Conservation (phyloP, 2,888 invertebrate species). For the Muscina levida region DNA sequence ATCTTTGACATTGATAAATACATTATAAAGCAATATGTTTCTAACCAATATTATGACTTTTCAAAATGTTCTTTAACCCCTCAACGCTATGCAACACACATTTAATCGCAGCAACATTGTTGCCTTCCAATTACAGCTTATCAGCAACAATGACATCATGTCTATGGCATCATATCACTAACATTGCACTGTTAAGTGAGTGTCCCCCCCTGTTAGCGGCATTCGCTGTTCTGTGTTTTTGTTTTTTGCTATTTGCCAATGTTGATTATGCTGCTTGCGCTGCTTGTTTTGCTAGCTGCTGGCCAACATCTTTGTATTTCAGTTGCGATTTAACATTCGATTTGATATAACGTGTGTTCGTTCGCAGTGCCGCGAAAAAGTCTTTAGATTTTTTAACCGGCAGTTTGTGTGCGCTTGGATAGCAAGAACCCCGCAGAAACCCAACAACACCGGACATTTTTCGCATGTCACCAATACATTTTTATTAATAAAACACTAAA, state of each 20-base stretch:
- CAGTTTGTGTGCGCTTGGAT: conserved; percentile 2
- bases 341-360: conserved; percentile 67
- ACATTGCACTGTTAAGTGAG: neutral
- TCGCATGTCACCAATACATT: conserved; percentile 3
- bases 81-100: too few species aligned
- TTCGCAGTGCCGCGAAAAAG: conserved; percentile 53
- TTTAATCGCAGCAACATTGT: too few species aligned
- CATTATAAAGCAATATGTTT: conserved; percentile 1
- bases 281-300: conserved; percentile 42
- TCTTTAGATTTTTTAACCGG: conserved; percentile 28
- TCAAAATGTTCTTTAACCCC: conserved; percentile 1
- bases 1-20: too few species aligned
- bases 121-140: too few species aligned
- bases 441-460: conserved; percentile 6
- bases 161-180: neutral
- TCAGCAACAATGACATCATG: conserved; percentile 19
- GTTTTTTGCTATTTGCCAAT: too few species aligned
- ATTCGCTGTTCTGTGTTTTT: too few species aligned
- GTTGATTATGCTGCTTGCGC: conserved; percentile 4
- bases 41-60: neutral
- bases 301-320: conserved; percentile 46
- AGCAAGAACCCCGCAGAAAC: conserved; percentile 5
- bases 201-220: neutral
- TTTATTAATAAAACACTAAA: conserved; percentile 8
- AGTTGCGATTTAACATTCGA: conserved; percentile 70